These are phyloP conservation scores for Orthosia cruda DNA, from an alignment of 2,888 invertebrate genomes.

Conservation along the genomic window DNA sequence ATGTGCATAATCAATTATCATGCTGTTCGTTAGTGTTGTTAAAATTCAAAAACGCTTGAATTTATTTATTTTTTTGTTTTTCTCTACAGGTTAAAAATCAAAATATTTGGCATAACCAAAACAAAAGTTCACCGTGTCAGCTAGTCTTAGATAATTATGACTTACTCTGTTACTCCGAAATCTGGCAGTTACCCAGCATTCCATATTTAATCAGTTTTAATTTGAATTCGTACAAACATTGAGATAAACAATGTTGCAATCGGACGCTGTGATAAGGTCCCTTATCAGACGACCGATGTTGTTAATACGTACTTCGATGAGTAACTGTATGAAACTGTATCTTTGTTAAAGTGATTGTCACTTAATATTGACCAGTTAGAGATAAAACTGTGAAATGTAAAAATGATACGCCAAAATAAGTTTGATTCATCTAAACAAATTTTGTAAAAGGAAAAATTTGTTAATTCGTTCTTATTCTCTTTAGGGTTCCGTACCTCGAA, in stretches of 20 bases:
- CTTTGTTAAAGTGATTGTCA: slow-evolving; percentile 30
- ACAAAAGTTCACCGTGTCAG: no score
- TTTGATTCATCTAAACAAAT: not conserved
- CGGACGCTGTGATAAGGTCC: slow-evolving; percentile 56
- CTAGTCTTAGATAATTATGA: no score
- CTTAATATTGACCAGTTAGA: not conserved
- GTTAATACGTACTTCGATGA: slow-evolving; percentile 38
- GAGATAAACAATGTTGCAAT: slow-evolving; percentile 58
- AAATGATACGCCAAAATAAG: no score
- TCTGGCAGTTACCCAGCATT: not conserved
- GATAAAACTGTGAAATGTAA: not conserved
- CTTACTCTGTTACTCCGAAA: not conserved
- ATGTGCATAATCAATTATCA: no score
- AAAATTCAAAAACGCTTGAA: no score
- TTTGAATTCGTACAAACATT: slow-evolving; percentile 38
- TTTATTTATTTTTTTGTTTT: no score
- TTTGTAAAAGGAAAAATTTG: no score
- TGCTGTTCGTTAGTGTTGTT: no score
- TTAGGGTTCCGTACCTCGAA: no score
- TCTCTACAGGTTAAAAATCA: no score
- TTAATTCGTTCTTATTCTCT: no score
- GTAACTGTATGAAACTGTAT: slow-evolving; percentile 19
- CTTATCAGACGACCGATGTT: slow-evolving; percentile 46
- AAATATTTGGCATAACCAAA: no score
- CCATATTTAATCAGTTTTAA: slow-evolving; percentile 28